A percentile compares a stretch with the other conserved stretches of the same genome.
Evolutionary conservation across 2,797 vertebrate species (phyloP).

Genomic region (Ptychadena robeensis): DNA sequence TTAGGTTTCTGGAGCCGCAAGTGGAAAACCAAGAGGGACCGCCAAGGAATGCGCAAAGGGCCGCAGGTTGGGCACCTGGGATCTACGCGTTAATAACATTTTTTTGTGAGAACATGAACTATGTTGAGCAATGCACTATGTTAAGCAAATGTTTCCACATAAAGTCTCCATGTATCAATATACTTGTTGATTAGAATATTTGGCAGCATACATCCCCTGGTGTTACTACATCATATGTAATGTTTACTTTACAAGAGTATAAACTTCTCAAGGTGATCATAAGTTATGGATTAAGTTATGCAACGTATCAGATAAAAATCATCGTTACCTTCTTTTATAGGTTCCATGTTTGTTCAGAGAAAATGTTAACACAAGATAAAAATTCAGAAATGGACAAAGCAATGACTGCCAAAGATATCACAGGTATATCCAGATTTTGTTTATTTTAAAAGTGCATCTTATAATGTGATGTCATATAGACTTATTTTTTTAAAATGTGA

Average conservation of each 20-base stretch:
- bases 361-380: constrained; percentile 54
- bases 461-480: neutral
- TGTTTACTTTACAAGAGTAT: neutral
- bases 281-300: neutral
- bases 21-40: too few relatives aligned
- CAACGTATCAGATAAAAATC: neutral
- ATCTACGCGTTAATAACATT: too few relatives aligned
- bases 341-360: constrained; percentile 78
- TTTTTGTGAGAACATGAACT: neutral
- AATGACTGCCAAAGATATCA: constrained; percentile 66
- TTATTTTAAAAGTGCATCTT: neutral
- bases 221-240: neutral
- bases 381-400: constrained; percentile 59
- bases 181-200: neutral
- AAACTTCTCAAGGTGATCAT: neutral
- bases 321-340: constrained; percentile 67
- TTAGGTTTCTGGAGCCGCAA: too few relatives aligned
- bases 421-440: constrained; percentile 70
- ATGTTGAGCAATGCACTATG: neutral
- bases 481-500: too few relatives aligned
- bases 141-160: neutral
- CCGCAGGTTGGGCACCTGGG: too few relatives aligned
- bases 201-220: neutral
- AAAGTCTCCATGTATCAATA: neutral
- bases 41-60: too few relatives aligned